Evolutionary conservation across 2,797 vertebrate species (phyloP).

Genomic region (Momotus momota): DNA sequence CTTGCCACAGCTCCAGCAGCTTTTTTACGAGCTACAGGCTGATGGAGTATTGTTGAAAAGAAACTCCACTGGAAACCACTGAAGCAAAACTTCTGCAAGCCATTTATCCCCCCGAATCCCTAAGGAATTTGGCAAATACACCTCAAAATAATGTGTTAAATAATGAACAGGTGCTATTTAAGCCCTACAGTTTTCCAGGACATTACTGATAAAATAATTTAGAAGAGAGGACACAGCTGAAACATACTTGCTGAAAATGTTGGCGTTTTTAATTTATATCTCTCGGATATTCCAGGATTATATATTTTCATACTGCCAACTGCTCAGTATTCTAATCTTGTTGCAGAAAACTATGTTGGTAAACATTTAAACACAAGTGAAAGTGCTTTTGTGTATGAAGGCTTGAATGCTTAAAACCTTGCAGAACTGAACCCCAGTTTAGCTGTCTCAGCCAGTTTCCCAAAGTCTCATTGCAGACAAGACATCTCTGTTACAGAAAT

Average conservation of each 20-base stretch:
- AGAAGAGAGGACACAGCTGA: background rate
- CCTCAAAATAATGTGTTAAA: background rate
- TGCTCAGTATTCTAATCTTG: background rate
- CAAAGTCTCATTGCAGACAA: background rate
- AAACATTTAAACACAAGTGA: background rate
- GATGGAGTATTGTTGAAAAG: background rate
- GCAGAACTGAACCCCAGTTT: background rate
- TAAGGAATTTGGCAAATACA: background rate
- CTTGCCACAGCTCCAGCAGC: background rate
- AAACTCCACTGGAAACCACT: background rate
- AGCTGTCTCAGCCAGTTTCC: background rate
- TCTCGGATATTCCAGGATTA: conserved; percentile 15
- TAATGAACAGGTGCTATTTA: background rate
- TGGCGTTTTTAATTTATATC: background rate
- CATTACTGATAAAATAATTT: background rate
- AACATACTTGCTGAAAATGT: background rate
- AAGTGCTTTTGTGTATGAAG: background rate
- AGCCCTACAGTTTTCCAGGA: background rate
- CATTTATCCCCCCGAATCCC: background rate
- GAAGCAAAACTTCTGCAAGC: background rate
- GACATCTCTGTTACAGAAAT: background rate
- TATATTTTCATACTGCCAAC: background rate
- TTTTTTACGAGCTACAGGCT: background rate
- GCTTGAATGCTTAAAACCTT: background rate
- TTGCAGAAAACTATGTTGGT: background rate